Percentiles rank a stretch among this genome's conserved stretches.
Conservation (phyloP, 30 jellyfish, hydroid and myxozoan genomes). For the Haliclystus octoradiatus region DNA sequence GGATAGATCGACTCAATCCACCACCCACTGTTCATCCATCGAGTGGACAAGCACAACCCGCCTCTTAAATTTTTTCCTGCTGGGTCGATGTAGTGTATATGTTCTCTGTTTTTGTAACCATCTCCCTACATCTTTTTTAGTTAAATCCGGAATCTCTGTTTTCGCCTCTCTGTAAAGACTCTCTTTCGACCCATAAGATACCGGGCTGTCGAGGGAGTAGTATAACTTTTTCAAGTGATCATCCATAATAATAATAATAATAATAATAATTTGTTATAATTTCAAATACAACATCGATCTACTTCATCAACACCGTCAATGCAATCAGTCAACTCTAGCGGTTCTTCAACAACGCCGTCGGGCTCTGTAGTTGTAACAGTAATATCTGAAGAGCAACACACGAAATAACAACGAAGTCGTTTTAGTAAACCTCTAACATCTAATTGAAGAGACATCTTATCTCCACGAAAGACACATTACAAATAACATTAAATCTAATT, state of each 20-base stretch:
- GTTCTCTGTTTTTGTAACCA: slow-evolving; percentile 15
- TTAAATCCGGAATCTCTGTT: slow-evolving; percentile 13
- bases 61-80: slow-evolving; percentile 13
- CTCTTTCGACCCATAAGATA: not conserved
- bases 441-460: not conserved
- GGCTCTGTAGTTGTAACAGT: not conserved
- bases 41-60: slow-evolving; percentile 18
- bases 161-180: slow-evolving; percentile 19
- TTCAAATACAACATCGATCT: no score
- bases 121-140: slow-evolving; percentile 1
- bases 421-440: not conserved
- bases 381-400: not conserved
- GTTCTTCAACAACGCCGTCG: no score
- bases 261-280: no score
- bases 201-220: not conserved
- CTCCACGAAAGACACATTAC: no score
- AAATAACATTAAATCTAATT: no score
- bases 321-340: no score
- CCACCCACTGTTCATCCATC: slow-evolving; percentile 28
- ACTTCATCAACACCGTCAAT: no score
- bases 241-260: no score
- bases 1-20: slow-evolving; percentile 20
- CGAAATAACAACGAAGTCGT: not conserved
- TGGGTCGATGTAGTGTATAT: slow-evolving; percentile 33
- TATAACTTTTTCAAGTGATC: not conserved